phyloP scores from a whole-genome alignment of 2,113 vertebrate species.

The Mystacornis crossleyi region DNA sequence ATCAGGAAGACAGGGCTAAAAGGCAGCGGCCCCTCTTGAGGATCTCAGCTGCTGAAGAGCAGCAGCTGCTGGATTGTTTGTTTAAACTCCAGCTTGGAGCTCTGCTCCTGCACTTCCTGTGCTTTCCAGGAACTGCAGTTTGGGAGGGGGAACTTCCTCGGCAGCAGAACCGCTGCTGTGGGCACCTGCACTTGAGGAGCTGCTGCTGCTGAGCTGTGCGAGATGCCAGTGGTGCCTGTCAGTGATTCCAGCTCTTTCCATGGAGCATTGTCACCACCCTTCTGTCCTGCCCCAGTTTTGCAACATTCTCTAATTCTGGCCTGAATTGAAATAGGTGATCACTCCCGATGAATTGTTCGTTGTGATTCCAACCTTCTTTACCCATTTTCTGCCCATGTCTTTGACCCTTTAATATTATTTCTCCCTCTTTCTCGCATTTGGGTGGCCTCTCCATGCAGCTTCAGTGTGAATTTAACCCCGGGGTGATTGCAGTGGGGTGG shows the following conservation, averaged over 20 bases:
- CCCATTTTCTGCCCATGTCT: background rate
- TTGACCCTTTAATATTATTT: background rate
- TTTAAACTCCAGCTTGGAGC: background rate
- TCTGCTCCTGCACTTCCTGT: background rate
- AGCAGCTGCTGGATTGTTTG: background rate
- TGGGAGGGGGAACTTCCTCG: background rate
- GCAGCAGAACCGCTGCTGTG: background rate
- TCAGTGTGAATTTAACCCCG: background rate
- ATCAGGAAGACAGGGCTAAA: background rate
- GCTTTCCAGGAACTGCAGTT: background rate
- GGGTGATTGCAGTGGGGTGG: background rate
- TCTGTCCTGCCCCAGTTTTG: background rate
- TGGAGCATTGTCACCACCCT: background rate
- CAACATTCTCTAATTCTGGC: background rate
- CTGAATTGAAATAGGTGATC: background rate
- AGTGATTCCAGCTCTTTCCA: background rate
- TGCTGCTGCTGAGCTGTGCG: background rate
- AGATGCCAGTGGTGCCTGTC: fast-evolving
- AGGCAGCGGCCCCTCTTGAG: background rate
- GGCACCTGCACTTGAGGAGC: background rate
- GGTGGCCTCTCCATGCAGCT: background rate
- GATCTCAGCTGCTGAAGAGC: background rate
- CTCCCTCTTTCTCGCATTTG: background rate
- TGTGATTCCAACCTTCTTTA: background rate
- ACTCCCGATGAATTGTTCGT: background rate